Conservation (phyloP, 2,113 vertebrate species). For the Phylloscopus trochilus region DNA sequence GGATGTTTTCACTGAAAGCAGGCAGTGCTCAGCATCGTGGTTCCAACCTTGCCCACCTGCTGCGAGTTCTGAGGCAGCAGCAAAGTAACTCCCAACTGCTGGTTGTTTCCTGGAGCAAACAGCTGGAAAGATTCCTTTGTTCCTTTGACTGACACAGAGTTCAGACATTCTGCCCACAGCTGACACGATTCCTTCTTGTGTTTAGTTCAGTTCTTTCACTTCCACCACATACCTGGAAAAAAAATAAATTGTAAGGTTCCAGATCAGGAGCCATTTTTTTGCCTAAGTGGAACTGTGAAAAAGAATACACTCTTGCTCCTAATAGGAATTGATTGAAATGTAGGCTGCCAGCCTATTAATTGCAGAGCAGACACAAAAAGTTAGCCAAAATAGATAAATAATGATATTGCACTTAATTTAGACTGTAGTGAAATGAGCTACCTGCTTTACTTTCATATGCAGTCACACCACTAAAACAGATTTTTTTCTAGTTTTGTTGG, state of each 20-base stretch:
- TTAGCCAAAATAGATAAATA: not conserved
- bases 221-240: not conserved
- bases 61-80: rapidly evolving
- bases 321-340: not conserved
- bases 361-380: not conserved
- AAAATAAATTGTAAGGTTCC: not conserved
- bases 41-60: not conserved
- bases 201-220: not conserved
- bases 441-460: not conserved
- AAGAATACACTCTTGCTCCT: not conserved
- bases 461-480: not conserved
- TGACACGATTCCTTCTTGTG: not conserved
- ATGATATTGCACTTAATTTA: not conserved
- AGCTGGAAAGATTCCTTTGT: not conserved
- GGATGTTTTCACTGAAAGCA: not conserved
- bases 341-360: not conserved
- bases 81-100: not conserved
- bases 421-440: not conserved
- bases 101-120: not conserved
- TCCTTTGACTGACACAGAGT: not conserved
- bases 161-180: not conserved
- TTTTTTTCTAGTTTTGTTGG: not conserved
- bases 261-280: not conserved
- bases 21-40: not conserved
- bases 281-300: not conserved